Conservation (phyloP, 2,113 vertebrate species). For the Istiophorus platypterus region DNA sequence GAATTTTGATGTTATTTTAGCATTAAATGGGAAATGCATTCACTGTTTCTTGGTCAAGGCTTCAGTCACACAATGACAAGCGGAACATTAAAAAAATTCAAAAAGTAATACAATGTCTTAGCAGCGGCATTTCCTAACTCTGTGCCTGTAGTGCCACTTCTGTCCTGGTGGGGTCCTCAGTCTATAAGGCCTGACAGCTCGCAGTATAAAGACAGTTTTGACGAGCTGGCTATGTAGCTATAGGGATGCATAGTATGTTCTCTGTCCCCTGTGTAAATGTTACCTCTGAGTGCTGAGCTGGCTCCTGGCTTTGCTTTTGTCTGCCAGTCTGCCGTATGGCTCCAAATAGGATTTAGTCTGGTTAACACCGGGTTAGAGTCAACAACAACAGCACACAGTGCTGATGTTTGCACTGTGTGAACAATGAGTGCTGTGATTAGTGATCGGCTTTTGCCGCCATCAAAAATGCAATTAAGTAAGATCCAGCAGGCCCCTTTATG, state of each 20-base stretch:
- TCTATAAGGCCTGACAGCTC: slow-evolving; percentile 49
- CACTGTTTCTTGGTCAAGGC: neutral
- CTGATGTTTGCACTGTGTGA: slow-evolving; percentile 56
- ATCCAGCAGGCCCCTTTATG: slow-evolving; percentile 23
- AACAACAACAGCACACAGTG: slow-evolving; percentile 47
- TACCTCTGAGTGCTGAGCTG: slow-evolving; percentile 76
- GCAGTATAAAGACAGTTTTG: slow-evolving; percentile 46
- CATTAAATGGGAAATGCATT: neutral
- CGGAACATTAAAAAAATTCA: neutral
- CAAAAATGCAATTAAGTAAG: slow-evolving; percentile 57
- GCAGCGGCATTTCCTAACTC: neutral
- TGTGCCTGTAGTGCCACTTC: slow-evolving; percentile 37
- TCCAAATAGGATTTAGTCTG: slow-evolving; percentile 74
- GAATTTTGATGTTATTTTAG: neutral
- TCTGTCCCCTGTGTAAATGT: slow-evolving; percentile 76
- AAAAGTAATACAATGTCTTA: neutral
- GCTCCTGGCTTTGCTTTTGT: slow-evolving; percentile 74
- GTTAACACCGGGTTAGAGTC: slow-evolving; percentile 73
- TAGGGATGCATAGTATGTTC: slow-evolving; percentile 73
- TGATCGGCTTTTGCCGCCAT: slow-evolving; percentile 39
- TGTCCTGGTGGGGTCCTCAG: slow-evolving; percentile 72
- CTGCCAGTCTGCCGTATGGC: slow-evolving; percentile 65
- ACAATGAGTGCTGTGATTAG: slow-evolving; percentile 38
- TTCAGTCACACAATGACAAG: neutral
- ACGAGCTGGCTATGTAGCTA: slow-evolving; percentile 68